These are phyloP conservation scores for Lycodopsis pacificus DNA, from an alignment of 2,797 vertebrate genomes.

Conservation along the genomic window DNA sequence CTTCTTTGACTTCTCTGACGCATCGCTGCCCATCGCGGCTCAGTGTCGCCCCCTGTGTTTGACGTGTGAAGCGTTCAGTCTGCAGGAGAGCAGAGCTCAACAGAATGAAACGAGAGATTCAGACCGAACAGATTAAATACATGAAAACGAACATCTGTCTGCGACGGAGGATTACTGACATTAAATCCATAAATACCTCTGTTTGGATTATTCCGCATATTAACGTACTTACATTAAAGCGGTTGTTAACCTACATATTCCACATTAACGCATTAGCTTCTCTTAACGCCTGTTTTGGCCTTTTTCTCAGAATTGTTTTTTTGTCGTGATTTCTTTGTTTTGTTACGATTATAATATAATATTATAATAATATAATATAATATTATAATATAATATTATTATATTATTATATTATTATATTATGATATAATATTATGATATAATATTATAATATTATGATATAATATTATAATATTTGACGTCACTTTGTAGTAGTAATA, in stretches of 20 bases:
- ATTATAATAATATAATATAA: too few relatives aligned
- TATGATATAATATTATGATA: too few relatives aligned
- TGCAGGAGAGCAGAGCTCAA: too few relatives aligned
- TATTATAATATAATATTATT: neutral
- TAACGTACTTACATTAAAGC: conserved; percentile 63
- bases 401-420: neutral
- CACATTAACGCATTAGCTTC: conserved; percentile 45
- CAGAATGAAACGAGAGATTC: too few relatives aligned
- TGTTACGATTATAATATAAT: neutral
- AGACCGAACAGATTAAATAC: conserved; percentile 46
- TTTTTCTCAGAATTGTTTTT: conserved; percentile 16
- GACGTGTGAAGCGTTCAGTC: too few relatives aligned
- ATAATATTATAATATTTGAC: neutral
- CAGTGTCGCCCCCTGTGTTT: too few relatives aligned
- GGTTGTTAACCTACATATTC: conserved; percentile 71
- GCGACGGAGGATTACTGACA: conserved; percentile 53
- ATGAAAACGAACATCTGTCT: conserved; percentile 57
- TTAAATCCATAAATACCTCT: conserved; percentile 58
- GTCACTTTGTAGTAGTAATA: neutral
- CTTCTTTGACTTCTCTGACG: too few relatives aligned
- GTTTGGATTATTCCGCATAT: conserved; percentile 65
- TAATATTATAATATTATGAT: too few relatives aligned
- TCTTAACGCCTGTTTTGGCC: neutral
- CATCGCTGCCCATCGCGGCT: too few relatives aligned
- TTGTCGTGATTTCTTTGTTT: conserved; percentile 1